Evolutionary conservation across 1,140 invertebrate species (phyloP), one percentile per base, ranked within the genome.

Genomic region (Neodiprion fabricii): DNA sequence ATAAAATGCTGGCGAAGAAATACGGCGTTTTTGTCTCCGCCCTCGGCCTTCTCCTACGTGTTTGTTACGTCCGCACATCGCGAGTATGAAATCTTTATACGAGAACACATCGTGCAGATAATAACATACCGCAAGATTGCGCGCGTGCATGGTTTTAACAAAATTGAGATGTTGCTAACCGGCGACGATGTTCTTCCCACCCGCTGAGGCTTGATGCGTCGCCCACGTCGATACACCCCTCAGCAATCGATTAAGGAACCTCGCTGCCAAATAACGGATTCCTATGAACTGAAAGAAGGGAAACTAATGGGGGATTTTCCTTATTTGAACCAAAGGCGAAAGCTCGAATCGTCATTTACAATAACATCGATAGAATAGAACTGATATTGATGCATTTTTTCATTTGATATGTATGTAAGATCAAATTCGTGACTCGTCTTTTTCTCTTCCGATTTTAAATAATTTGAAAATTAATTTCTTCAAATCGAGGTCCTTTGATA

Each of bases 231-330:
- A 40, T 40, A 2, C 28, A 40, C 28, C 28, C 28, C 28, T 40
- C 5, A 40, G 28, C 28, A 40, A 40, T 40, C 28, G 28, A 40
- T 40, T 5, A 77, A 73, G 73, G 78, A 76, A 79, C 76, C 75
- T 71, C 67, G 70, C 75, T 74, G 77, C 76, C 76, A 79, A 81
- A 80, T 77, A 80, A 66, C 71, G 78, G 75, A 79, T 75, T 75
- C 75, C 74, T 76, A 78, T 76, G 74, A 50, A 61, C 72, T 79
- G 75, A 76, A 75, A 76, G 76, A 75, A 70, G 48, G 48, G 28
- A 70, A 72, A 69, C 68, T 71, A 65, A 70, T 67, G 67, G 61
- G 28, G 14, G 10, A 72, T 70, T 40, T 40, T 40, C 28, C 28
- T 40, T 5, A 2, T 1, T 5, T 5, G 28, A 40, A 40, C 2